These are phyloP conservation scores for Catharus ustulatus DNA, from an alignment of 2,797 vertebrate species.

Conservation along the genomic window DNA sequence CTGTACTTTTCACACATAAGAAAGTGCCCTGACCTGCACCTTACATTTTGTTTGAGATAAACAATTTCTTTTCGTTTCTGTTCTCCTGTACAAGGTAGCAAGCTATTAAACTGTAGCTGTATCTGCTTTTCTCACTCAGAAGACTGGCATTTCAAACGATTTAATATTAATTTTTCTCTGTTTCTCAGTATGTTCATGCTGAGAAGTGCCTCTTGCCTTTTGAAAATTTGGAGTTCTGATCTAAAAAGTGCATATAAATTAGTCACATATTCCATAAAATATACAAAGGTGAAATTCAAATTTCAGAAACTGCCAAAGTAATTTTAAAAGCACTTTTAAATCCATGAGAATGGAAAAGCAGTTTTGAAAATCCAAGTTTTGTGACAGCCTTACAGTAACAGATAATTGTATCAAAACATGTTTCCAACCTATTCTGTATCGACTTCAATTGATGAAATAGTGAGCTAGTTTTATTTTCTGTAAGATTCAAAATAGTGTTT, in stretches of 20 bases:
- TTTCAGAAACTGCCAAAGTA: background rate
- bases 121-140: background rate
- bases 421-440: background rate
- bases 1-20: background rate
- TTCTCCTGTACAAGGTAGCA: background rate
- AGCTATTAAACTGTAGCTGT: slow-evolving; percentile 19
- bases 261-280: background rate
- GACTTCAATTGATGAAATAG: background rate
- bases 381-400: background rate
- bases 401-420: background rate
- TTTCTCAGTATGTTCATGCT: slow-evolving; percentile 21
- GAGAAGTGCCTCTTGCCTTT: slow-evolving; percentile 12
- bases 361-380: slow-evolving; percentile 37
- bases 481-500: background rate
- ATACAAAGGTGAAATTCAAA: background rate
- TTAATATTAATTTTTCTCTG: slow-evolving; percentile 46
- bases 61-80: background rate
- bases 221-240: background rate
- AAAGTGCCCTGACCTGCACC: background rate
- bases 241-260: background rate
- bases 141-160: slow-evolving; percentile 39
- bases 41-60: background rate
- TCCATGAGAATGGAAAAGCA: background rate
- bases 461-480: background rate
- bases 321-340: slow-evolving; percentile 31